Base-by-base conservation (phyloP, 2,888 invertebrate genomes). In the Platycheirus albimanus region DNA sequence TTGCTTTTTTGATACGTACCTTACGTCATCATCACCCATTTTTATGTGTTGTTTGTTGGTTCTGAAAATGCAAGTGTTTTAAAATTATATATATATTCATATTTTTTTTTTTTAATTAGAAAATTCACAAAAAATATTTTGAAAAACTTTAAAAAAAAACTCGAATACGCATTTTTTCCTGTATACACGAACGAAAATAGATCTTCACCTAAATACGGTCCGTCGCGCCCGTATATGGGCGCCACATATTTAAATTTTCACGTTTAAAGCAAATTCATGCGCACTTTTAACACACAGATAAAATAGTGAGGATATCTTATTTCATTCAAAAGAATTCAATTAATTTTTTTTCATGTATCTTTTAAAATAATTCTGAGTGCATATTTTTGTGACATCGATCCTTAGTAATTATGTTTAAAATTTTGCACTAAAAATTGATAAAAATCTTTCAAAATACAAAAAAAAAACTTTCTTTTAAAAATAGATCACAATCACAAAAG, bases 21-120 rank as follows among this genome's bases (percentile, higher is more conserved):
- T 96, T 93, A 96, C 96, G 93, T 97, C 97, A 94, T 97, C 97
- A 94, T 97, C 97, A 93, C 96, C 96, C 97, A 97, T 97, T 93
- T 64, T 88, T 88, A 88, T 90, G 87, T 90, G 88, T 89, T 88
- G 85, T 89, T 86, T 85, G 77, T 77, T 76, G 71, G 63, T 76
- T 61, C 71, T 81, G 75, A 80, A 85, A 85, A 78, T 85, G 78
- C 6, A 81, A 85, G 47, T 74, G 38, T 45, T 24, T 24, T 24
- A 33, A 8, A 24, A 24, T 4, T 4, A 24, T 4, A 24, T 24
- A 24, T 7, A 8, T 33, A 8, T 33, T 33, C 8, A 4, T 7
- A 33, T 33, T 8, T 33, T 33, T 33, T 33, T 33, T 33, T 8
- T 1, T 7, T 7, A 33, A 28, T 47, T 15, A 76, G 28, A 54